A percentile compares a stretch with the other conserved stretches of the same genome.
Evolutionary conservation across 2,797 vertebrate genomes (phyloP).

Genomic region (Oreochromis mossambicus): DNA sequence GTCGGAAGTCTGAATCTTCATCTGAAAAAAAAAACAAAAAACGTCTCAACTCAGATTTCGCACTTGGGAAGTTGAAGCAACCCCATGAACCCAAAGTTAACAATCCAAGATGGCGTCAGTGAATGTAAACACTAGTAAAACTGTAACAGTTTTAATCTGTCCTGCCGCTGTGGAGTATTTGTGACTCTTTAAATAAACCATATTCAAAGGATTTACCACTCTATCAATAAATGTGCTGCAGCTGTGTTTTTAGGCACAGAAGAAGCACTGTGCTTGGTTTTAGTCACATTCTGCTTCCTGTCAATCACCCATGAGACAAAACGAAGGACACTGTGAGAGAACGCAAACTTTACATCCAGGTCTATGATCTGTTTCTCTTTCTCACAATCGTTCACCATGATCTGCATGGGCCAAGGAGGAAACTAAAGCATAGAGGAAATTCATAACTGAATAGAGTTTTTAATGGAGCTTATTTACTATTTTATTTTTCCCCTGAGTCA

Average conservation of each 20-base stretch:
- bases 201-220: background rate
- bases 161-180: background rate
- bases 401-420: background rate
- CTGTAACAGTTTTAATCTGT: background rate
- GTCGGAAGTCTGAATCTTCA: background rate
- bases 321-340: background rate
- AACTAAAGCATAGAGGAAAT: background rate
- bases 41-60: background rate
- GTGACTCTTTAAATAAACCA: background rate
- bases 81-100: background rate
- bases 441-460: background rate
- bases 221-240: background rate
- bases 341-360: background rate
- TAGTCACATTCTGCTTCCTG: constrained; percentile 8
- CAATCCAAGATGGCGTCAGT: background rate
- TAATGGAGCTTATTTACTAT: background rate
- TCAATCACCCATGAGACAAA: constrained; percentile 1
- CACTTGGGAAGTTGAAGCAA: background rate
- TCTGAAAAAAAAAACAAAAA: background rate
- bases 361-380: background rate
- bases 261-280: background rate
- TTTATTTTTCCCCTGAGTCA: background rate
- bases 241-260: background rate
- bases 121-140: background rate
- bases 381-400: background rate